These are phyloP conservation scores for Meta bourneti DNA, from an alignment of 2,888 invertebrate species.

Conservation along the genomic window DNA sequence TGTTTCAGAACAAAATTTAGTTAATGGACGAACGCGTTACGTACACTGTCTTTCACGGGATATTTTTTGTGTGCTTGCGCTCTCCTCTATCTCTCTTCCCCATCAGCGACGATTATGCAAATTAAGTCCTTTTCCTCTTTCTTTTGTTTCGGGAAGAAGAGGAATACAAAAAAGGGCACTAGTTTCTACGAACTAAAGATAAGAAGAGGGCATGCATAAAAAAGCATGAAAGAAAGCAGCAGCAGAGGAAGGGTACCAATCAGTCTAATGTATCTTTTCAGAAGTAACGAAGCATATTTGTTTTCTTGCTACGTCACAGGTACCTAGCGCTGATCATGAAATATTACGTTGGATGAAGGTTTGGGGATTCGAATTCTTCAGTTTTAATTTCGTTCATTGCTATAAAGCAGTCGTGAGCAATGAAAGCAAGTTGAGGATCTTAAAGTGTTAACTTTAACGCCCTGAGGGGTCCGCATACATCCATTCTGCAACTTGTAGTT, in stretches of 20 bases:
- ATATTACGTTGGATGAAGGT: neutral
- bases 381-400: too few relatives aligned
- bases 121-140: conserved; percentile 62
- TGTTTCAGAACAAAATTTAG: conserved; percentile 66
- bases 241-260: conserved; percentile 34
- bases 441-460: too few relatives aligned
- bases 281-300: conserved; percentile 43
- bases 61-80: neutral
- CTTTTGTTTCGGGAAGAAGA: conserved; percentile 29
- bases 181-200: conserved; percentile 9
- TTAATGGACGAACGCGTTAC: conserved; percentile 51
- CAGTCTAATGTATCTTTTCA: conserved; percentile 56
- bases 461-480: too few relatives aligned
- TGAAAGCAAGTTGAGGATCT: too few relatives aligned
- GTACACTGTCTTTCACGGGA: neutral
- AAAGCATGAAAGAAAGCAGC: neutral
- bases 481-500: too few relatives aligned
- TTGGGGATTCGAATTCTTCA: neutral
- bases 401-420: too few relatives aligned
- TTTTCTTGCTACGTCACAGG: conserved; percentile 10
- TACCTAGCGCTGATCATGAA: neutral
- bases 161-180: conserved; percentile 10
- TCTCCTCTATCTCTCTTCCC: conserved; percentile 30
- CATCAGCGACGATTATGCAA: conserved; percentile 70
- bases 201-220: conserved; percentile 9